Conservation (phyloP, 2,888 invertebrate genomes). For the Ichneumoninae sp. region DNA sequence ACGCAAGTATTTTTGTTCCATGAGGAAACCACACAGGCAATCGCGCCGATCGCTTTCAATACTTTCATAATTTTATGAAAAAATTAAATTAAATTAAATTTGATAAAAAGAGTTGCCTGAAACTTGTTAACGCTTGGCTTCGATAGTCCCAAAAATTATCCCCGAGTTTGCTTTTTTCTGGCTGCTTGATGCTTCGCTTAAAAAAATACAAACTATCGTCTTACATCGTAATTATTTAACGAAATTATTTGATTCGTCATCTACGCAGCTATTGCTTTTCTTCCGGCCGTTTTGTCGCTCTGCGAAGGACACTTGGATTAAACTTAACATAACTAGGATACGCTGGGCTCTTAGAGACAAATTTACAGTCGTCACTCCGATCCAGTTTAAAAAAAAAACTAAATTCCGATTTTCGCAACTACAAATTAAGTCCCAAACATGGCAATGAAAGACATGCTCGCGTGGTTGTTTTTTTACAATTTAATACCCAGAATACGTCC, state of each 20-base stretch:
- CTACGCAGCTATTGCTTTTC: slow-evolving; percentile 69
- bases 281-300: slow-evolving; percentile 67
- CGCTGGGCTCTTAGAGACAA: slow-evolving; percentile 12
- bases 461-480: slow-evolving; percentile 22
- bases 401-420: not conserved
- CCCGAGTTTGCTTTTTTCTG: slow-evolving; percentile 25
- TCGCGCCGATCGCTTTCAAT: not conserved
- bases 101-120: slow-evolving; percentile 1
- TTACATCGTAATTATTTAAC: slow-evolving; percentile 47
- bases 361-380: not conserved
- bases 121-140: not conserved
- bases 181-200: slow-evolving; percentile 13
- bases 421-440: slow-evolving; percentile 13
- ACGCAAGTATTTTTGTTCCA: not conserved
- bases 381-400: not conserved
- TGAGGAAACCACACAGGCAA: not conserved
- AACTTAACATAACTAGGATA: slow-evolving; percentile 54
- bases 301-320: slow-evolving; percentile 39
- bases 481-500: slow-evolving; percentile 48
- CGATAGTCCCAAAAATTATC: slow-evolving; percentile 16
- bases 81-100: not conserved
- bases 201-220: slow-evolving; percentile 38
- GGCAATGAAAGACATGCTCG: slow-evolving; percentile 50
- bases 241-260: slow-evolving; percentile 48
- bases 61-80: slow-evolving; percentile 3